phyloP scores from a whole-genome alignment of 2,797 vertebrate species.

The Ctenosaura bakeri region DNA sequence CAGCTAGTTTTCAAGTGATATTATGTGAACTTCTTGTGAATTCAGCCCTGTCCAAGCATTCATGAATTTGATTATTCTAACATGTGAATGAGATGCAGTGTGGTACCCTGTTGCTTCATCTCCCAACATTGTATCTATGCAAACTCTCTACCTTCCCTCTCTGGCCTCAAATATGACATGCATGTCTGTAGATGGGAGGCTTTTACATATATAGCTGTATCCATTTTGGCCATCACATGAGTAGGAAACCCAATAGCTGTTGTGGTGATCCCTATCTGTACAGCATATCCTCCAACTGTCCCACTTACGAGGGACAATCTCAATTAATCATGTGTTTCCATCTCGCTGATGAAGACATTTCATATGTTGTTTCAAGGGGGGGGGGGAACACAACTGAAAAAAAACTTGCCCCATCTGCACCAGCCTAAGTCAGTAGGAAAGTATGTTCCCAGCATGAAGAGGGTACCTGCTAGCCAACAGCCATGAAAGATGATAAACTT shows the following conservation, averaged over 20 bases:
- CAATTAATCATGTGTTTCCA: too few species aligned
- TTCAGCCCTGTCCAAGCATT: not conserved
- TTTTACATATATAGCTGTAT: not conserved
- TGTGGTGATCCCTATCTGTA: too few species aligned
- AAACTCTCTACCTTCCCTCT: too few species aligned
- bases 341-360: too few species aligned
- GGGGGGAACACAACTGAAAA: not conserved
- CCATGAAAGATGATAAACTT: not conserved
- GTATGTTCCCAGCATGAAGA: not conserved
- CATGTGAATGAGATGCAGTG: not conserved
- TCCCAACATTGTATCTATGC: not conserved
- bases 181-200: not conserved
- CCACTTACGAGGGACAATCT: too few species aligned
- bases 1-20: not conserved
- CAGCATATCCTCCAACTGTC: too few species aligned
- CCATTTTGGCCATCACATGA: not conserved
- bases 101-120: not conserved
- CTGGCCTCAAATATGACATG: not conserved
- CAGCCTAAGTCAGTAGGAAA: not conserved
- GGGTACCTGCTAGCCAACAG: not conserved
- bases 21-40: not conserved
- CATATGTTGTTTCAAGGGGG: too few species aligned
- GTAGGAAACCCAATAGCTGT: too few species aligned
- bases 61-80: not conserved
- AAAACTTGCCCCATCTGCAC: not conserved